Evolutionary conservation across 1,140 invertebrate genomes (phyloP), one percentile per base, ranked within the genome.

Genomic region (Venturia canescens): DNA sequence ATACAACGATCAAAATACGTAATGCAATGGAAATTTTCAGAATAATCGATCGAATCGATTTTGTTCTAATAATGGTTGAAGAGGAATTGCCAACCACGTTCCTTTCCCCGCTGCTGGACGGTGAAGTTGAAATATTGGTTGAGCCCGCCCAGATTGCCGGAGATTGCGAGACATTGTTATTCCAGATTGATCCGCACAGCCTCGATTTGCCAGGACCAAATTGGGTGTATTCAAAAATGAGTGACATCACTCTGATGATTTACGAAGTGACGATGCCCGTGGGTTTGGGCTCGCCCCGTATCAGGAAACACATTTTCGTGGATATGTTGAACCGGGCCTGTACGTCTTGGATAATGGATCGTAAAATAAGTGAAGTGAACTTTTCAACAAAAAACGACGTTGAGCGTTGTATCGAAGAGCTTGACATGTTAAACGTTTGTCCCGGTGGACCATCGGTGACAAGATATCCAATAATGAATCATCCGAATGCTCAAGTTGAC

Each of bases 391-490:
- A 21, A 26, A 31, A 9, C 72, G 72, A 76, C 53, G 72, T 76
- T 27, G 72, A 76, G 18, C 72, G 53, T 60, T 76, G 72, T 44
- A 21, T 76, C 72, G 72, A 76, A 29, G 72, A 76, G 29, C 53
- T 76, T 15, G 50, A 76, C 16, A 76, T 76, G 72, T 60, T 76
- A 53, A 50, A 31, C 18, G 53, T 60, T 0, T 76, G 72, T 53
- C 7, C 60, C 50, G 72, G 72, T 11, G 72, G 72, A 60, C 72
- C 72, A 4, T n/a, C 53, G 18, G 72, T 53, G 3, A 31, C 72
- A 16, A 76, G 48, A 21, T 60, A 31, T 60, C 72, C 72, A 16
- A 11, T 53, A 18, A 16, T 15, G 3, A 9, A n/a, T 3, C 72
- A 53, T 16, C 0, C 53, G 9, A 76, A 76, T 31, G 26, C 72